These are phyloP conservation scores for Pycnonotus jocosus DNA, from an alignment of 2,113 vertebrate genomes.

Conservation along the genomic window DNA sequence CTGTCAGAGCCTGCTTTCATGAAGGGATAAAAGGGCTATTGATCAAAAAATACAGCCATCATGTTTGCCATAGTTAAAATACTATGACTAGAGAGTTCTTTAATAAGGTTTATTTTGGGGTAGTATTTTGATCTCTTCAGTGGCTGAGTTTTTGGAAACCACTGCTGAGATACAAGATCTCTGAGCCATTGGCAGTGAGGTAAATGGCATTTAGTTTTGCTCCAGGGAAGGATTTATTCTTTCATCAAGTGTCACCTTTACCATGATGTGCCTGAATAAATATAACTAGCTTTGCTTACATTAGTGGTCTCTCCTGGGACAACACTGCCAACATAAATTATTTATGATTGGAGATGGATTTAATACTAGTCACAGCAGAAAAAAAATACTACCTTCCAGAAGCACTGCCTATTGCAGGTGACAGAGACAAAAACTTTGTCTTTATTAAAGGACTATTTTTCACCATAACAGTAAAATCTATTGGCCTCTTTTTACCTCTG, in stretches of 20 bases:
- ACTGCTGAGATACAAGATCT: background rate
- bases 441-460: background rate
- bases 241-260: constrained; percentile 1
- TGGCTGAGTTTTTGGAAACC: background rate
- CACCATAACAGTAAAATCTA: background rate
- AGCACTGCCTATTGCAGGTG: background rate
- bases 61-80: background rate
- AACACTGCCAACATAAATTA: background rate
- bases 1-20: background rate
- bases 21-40: background rate
- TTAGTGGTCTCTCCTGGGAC: background rate
- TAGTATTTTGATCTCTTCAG: background rate
- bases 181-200: background rate
- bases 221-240: background rate
- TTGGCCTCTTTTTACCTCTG: background rate
- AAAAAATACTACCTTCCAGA: background rate
- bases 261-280: background rate
- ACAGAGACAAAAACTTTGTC: background rate
- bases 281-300: background rate
- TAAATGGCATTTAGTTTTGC: constrained; percentile 5
- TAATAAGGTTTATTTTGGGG: background rate
- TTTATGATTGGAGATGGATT: background rate
- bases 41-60: background rate
- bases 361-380: background rate
- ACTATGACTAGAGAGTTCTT: background rate